Percentiles rank a stretch among this genome's conserved stretches.
Evolutionary conservation across 2,797 vertebrate genomes (phyloP).

Genomic region (Gymnothorax javanicus): DNA sequence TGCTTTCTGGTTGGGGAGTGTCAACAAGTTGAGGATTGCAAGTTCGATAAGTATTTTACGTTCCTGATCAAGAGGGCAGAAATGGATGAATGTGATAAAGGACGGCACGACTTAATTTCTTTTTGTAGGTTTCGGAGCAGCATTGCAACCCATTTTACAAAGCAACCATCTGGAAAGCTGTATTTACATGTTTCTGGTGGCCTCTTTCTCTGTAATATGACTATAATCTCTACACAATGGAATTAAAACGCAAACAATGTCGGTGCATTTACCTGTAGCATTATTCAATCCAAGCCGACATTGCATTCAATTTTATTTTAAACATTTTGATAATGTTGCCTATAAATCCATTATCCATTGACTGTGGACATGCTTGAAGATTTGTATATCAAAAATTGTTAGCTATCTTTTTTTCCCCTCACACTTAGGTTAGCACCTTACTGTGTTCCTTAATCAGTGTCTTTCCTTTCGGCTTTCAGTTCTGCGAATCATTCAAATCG

Average conservation of each 20-base stretch:
- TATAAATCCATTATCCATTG: too few species aligned
- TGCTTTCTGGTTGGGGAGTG: neutral
- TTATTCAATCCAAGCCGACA: neutral
- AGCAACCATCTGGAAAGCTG: neutral
- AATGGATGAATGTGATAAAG: neutral
- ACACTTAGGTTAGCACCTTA: neutral
- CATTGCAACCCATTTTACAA: neutral
- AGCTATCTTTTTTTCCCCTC: neutral
- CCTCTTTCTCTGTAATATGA: too few species aligned
- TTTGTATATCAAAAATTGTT: neutral
- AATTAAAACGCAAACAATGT: neutral
- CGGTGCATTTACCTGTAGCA: neutral
- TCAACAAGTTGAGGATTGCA: neutral
- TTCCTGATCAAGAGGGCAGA: neutral
- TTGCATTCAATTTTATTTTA: neutral
- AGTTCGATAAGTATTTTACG: neutral
- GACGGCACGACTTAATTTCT: neutral
- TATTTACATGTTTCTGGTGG: too few species aligned
- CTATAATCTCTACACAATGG: neutral
- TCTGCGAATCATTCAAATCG: conserved; percentile 86
- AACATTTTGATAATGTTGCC: neutral
- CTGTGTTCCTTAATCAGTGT: neutral
- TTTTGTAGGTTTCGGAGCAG: neutral
- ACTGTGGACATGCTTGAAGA: neutral
- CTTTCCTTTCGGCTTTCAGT: conserved; percentile 68